Evolutionary conservation across 2,113 vertebrate species (phyloP), one percentile per base, ranked within the genome.

Genomic region (Strigops habroptila): DNA sequence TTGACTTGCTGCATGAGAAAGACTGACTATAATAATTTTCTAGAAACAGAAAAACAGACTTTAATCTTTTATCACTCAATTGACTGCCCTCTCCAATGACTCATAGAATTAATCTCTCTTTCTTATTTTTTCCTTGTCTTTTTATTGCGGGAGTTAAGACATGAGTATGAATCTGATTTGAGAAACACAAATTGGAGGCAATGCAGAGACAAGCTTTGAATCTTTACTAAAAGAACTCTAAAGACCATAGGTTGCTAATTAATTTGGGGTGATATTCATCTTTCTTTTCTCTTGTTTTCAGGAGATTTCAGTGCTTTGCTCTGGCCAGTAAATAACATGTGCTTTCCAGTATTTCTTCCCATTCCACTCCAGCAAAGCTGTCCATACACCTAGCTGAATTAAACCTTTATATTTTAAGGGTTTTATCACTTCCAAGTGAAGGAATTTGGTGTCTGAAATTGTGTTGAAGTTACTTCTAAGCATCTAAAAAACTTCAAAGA

Each of bases 361-460:
- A 31, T 70, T 9, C 55, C 27, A 25, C 21, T 82, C 15, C 8
- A 71, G 3, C 3, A 80, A 67, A 70, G 1, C 3, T 68, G 3
- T 53, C 27, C 3, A 1, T 14, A 71, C 15, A 57, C 3, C 3
- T 8, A 67, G 5, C 6, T 23, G 31, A 63, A 44, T 1, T 15
- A 49, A 52, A 25, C 3, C 1, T 75, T n/a, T 75, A 59, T 3
- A 0, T 75, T 68, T 83, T 14, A 37, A 46, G 1, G 2, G 1
- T 2, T 77, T 87, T 70, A 55, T 41, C 1, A 2, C 6, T 55
- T 55, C 16, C 6, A 60, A 0, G 0, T 30, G 12, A 1, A 27
- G 23, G 9, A 44, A 8, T 7, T 31, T 53, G 5, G 3, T 4
- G 51, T 28, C 17, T 74, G 35, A 73, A 60, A 55, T 55, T 77